Evolutionary conservation across 2,797 vertebrate genomes (phyloP).

Genomic region (Neosalanx taihuensis): DNA sequence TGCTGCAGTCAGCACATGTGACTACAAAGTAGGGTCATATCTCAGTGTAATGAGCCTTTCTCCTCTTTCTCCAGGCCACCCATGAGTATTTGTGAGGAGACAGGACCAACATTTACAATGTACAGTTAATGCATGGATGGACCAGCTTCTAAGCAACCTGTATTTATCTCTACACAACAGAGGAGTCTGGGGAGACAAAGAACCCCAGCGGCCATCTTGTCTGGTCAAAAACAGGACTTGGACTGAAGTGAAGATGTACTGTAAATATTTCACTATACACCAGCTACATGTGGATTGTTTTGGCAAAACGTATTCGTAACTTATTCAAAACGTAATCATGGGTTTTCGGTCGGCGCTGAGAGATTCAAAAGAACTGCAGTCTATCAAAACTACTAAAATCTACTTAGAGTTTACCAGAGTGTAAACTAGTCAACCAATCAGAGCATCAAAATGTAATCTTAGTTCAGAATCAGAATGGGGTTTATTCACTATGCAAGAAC

Average conservation of each 20-base stretch:
- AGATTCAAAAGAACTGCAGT: slow-evolving; percentile 37
- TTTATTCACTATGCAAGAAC: no score
- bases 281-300: neutral
- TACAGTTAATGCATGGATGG: neutral
- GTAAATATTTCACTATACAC: no score
- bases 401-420: slow-evolving; percentile 44
- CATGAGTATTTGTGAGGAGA: neutral
- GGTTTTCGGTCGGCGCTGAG: neutral
- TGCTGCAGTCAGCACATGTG: neutral
- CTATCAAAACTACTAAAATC: no score
- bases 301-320: neutral
- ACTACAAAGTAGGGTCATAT: slow-evolving; percentile 7
- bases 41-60: no score
- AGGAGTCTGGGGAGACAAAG: no score
- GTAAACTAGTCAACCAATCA: no score
- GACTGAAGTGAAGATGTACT: no score
- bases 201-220: no score
- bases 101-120: neutral
- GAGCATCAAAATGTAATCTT: no score
- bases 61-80: neutral
- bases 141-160: neutral
- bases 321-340: neutral
- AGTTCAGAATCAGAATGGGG: no score
- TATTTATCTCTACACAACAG: neutral
- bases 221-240: no score